A percentile compares a stretch with the other conserved stretches of the same genome.
Evolutionary conservation across 2,888 invertebrate genomes (phyloP).

Genomic region (Parthenolecanium corni): DNA sequence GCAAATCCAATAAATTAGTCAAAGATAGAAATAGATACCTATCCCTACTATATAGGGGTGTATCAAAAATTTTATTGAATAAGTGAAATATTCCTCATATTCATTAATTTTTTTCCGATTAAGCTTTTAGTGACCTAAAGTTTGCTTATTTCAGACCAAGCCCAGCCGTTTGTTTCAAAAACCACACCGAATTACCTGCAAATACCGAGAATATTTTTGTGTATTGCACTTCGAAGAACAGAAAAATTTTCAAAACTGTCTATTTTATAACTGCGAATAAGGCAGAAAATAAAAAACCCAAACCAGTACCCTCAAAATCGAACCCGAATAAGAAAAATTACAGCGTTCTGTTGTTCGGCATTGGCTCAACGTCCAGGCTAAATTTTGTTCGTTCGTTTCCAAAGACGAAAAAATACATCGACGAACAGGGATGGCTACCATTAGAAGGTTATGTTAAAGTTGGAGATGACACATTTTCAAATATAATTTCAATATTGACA

Average conservation of each 20-base stretch:
- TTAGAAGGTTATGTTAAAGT: constrained; percentile 65
- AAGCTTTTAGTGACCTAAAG: too few relatives aligned
- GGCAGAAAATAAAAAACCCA: constrained; percentile 32
- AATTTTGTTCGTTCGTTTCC: constrained; percentile 67
- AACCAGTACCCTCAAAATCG: background rate
- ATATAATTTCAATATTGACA: constrained; percentile 68
- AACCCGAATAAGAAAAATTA: background rate
- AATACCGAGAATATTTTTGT: constrained; percentile 13
- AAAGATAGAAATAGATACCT: too few relatives aligned
- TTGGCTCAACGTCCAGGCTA: constrained; percentile 72
- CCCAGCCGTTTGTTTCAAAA: constrained; percentile 4
- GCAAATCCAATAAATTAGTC: too few relatives aligned
- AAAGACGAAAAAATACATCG: constrained; percentile 53
- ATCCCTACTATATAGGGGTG: too few relatives aligned
- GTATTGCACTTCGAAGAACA: constrained; percentile 2
- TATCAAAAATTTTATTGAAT: too few relatives aligned
- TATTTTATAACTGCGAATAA: constrained; percentile 45
- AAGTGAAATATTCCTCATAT: too few relatives aligned
- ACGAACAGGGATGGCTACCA: constrained; percentile 56
- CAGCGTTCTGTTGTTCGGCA: constrained; percentile 66
- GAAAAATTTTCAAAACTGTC: constrained; percentile 42
- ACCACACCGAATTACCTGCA: constrained; percentile 12
- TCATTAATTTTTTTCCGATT: too few relatives aligned
- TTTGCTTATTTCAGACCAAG: background rate
- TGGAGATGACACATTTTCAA: constrained; percentile 83